Evolutionary conservation across 2,113 vertebrate genomes (phyloP).

Genomic region (Lepisosteus oculatus): DNA sequence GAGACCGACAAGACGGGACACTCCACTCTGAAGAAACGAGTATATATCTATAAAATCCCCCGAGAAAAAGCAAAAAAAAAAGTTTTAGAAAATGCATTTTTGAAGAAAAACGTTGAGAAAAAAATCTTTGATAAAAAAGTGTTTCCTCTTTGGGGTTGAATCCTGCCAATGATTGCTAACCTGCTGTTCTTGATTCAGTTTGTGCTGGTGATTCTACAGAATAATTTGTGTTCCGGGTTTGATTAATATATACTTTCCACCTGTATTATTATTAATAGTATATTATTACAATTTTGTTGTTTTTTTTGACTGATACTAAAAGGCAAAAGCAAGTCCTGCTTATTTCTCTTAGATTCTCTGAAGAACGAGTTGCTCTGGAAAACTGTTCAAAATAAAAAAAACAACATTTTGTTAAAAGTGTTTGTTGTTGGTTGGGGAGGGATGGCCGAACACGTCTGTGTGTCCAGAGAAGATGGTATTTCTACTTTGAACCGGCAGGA

Average conservation of each 20-base stretch:
- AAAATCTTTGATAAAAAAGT: conserved; percentile 70
- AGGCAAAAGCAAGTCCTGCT: conserved; percentile 58
- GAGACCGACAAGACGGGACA: too few species aligned
- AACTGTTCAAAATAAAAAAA: conserved; percentile 59
- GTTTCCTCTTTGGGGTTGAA: conserved; percentile 61
- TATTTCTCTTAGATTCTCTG: conserved; percentile 69
- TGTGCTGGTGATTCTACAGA: conserved; percentile 68
- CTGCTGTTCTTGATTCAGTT: conserved; percentile 68
- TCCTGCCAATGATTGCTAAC: conserved; percentile 47
- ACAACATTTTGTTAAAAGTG: conserved; percentile 67
- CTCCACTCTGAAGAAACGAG: too few species aligned
- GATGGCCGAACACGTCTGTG: too few species aligned
- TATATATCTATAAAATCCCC: conserved; percentile 24
- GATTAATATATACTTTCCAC: conserved; percentile 58
- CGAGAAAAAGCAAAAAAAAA: conserved; percentile 45
- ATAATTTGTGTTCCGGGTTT: conserved; percentile 51
- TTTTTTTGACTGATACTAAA: conserved; percentile 60
- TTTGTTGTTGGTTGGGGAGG: conserved; percentile 7
- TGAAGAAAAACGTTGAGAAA: conserved; percentile 11
- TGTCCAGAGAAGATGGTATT: neutral
- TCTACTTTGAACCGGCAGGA: neutral
- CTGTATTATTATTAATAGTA: conserved; percentile 69
- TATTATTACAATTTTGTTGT: conserved; percentile 61
- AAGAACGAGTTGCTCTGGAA: conserved; percentile 65
- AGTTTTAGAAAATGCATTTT: conserved; percentile 56